These are phyloP conservation scores for Acanthoscelides obtectus DNA, from an alignment of 2,888 invertebrate species.

Conservation along the genomic window DNA sequence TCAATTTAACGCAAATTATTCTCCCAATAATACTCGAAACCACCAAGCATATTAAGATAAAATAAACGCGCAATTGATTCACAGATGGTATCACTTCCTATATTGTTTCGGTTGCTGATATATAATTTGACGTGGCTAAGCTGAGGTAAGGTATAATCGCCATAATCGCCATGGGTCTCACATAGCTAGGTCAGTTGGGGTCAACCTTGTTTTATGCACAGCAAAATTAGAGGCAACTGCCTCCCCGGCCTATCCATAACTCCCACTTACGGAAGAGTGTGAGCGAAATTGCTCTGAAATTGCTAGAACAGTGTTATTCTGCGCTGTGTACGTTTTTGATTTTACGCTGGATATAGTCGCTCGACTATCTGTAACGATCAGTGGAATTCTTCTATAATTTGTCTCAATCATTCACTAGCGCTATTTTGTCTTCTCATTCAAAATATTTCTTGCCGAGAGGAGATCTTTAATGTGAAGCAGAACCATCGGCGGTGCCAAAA, in stretches of 20 bases:
- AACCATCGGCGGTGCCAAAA: no score
- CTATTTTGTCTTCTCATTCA: no score
- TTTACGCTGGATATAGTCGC: neutral
- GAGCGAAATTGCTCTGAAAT: neutral
- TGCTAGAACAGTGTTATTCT: neutral
- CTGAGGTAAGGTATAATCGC: neutral
- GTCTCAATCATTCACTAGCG: no score
- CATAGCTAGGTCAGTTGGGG: neutral
- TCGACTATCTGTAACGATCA: neutral
- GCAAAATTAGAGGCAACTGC: neutral
- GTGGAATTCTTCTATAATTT: no score
- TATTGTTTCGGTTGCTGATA: neutral
- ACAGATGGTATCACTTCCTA: neutral
- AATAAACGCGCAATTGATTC: neutral
- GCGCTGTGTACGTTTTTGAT: neutral
- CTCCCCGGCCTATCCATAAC: neutral
- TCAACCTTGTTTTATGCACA: neutral
- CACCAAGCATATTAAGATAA: neutral
- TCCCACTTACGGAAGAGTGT: neutral
- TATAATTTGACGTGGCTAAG: neutral
- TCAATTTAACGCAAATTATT: neutral
- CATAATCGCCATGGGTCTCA: neutral
- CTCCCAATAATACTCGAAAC: neutral
- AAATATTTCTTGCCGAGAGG: no score
- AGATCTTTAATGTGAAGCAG: no score